Evolutionary conservation across 2,797 vertebrate species (phyloP), one percentile per base, ranked within the genome.

Genomic region (Liasis olivaceus): DNA sequence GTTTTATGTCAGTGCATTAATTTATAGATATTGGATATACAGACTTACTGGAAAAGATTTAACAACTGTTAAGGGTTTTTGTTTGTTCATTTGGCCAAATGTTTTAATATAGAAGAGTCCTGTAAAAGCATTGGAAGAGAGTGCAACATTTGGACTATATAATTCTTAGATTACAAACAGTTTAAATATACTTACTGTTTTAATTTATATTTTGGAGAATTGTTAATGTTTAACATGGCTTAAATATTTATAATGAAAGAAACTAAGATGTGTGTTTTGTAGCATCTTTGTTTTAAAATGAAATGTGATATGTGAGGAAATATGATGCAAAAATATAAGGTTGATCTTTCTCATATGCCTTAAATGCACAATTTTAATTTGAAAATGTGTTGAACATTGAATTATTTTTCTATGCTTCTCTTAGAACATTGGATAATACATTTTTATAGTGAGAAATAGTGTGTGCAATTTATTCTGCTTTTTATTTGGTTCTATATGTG

Each of bases 401-500:
- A 96, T 95, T 96, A 89, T 93, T 93, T 95, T 95, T 95, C 95
- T 96, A 72, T 94, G 92, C 84, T 96, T 95, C 95, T 95, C 95
- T 94, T 93, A 96, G 92, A 92, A 92, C 92, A 93, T 81, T 47
- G 72, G 72, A 94, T 95, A 94, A 95, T 97, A 96, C 36, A 81
- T 93, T 97, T 97, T 95, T 97, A 69, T 54, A 20, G 96, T 93
- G 92, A 90, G 95, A 97, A 96, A 96, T 95, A 96, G 96, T 95
- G 96, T 91, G 96, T 89, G 42, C 97, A 95, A 96, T 97, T 96
- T 96, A 97, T 97, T 97, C 97, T 93, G 85, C 96, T 97, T 98
- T 97, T 97, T 96, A 97, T 98, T 98, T 98, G 98, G 97, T 98
- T 98, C 98, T 98, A 97, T 98, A 98, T 98, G 97, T 98, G 98